These are phyloP conservation scores for Agapornis canus DNA, from an alignment of 2,797 vertebrate genomes.

Conservation along the genomic window DNA sequence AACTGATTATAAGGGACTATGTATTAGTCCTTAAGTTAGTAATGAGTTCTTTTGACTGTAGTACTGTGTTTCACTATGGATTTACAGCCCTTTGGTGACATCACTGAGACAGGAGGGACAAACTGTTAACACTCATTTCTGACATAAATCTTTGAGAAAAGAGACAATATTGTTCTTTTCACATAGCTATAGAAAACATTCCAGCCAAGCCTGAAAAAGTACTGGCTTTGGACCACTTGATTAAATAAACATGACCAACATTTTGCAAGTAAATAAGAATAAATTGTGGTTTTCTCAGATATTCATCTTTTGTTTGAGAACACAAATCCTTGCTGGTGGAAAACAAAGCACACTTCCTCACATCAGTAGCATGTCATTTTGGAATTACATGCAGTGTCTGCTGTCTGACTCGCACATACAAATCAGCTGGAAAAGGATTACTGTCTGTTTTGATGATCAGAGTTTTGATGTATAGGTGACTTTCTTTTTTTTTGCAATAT, in stretches of 20 bases:
- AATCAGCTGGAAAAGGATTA: not conserved
- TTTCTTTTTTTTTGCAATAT: not conserved
- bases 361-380: not conserved
- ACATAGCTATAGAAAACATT: not conserved
- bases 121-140: not conserved
- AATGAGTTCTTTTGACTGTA: not conserved
- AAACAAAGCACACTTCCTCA: not conserved
- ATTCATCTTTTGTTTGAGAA: not conserved
- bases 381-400: not conserved
- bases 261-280: not conserved
- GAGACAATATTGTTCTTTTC: not conserved
- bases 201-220: not conserved
- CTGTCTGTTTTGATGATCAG: not conserved
- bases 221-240: not conserved
- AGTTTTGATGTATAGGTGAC: not conserved
- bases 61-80: not conserved
- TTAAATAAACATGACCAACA: not conserved
- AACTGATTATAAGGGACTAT: not conserved
- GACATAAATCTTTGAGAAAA: not conserved
- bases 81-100: not conserved
- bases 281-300: not conserved
- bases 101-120: not conserved
- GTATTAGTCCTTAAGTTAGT: not conserved
- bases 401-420: not conserved
- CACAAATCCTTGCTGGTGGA: not conserved